Percentiles rank a stretch among this genome's conserved stretches.
These are phyloP conservation scores for Lagopus leucura DNA, from an alignment of 2,113 vertebrate genomes.

Conservation along the genomic window DNA sequence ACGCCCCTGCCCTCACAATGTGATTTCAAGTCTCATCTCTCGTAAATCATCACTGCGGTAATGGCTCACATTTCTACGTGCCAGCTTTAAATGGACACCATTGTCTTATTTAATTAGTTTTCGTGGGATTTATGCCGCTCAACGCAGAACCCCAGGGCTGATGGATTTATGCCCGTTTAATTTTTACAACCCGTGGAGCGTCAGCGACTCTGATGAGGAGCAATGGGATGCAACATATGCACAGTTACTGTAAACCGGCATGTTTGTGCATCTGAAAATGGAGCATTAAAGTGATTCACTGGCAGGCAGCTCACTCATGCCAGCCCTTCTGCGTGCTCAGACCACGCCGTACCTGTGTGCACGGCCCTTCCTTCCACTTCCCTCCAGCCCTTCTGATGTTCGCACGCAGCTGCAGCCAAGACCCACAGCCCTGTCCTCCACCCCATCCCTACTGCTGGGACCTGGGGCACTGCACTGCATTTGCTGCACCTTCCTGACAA, in stretches of 20 bases:
- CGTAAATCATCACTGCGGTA: neutral
- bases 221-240: slow-evolving; percentile 41
- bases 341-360: neutral
- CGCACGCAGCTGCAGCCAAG: neutral
- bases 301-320: neutral
- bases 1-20: neutral
- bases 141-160: slow-evolving; percentile 25
- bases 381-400: neutral
- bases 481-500: neutral
- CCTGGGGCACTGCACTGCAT: accelerated
- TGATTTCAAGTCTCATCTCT: neutral
- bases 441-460: neutral
- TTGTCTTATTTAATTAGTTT: slow-evolving; percentile 67
- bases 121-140: neutral
- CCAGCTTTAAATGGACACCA: slow-evolving; percentile 63
- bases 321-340: neutral
- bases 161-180: slow-evolving; percentile 64
- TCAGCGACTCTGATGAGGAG: neutral
- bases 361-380: neutral
- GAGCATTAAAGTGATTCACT: slow-evolving; percentile 23
- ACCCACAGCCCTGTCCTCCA: accelerated
- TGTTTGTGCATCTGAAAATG: neutral
- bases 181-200: slow-evolving; percentile 7
- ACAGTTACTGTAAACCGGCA: slow-evolving; percentile 3
- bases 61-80: neutral